Base-by-base conservation (phyloP, 1,140 invertebrate genomes). In the Steinernema feltiae region DNA sequence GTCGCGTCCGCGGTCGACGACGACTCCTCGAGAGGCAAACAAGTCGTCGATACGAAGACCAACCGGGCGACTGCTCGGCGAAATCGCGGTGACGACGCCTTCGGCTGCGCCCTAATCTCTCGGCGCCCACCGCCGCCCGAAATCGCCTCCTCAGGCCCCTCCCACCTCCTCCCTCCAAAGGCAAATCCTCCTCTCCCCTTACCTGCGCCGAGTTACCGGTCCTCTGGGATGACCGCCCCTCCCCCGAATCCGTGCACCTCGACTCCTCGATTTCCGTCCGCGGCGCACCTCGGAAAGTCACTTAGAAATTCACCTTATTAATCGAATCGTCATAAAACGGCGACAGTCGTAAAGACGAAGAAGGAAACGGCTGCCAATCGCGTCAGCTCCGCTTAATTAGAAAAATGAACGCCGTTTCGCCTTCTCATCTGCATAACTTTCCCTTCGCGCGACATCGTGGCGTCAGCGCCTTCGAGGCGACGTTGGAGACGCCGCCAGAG, bases 41-140 rank as follows among this genome's bases (percentile, higher is more conserved):
- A 63, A 63, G 53, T 63, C 53, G 53, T 27, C 53, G 53, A 7
- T 3, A 27, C 53, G 53, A 63, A 63, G 53, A 63, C 15, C 53
- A 15, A 27, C 53, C 53, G 35, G 53, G 24, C 53, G 15, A 27
- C 53, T 63, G 15, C 53, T 15, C 53, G 53, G 3, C 53, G 53
- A 63, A 63, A 63, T 63, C 53, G 53, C 53, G 53, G 53, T 21
- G 53, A 63, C 53, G 24, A 63, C 53, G 53, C 53, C 53, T 63
- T 63, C 53, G 53, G 53, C 53, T 63, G 53, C 53, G 53, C 53
- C 24, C 53, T 63, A 63, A 63, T 63, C 53, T 63, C 53, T n/a
- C n/a, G n/a, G n/a, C n/a, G n/a, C n/a, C n/a, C n/a, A n/a, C n/a
- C 53, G 53, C 7, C 53, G 53, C 53, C 53, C 53, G 53, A 63